These are phyloP conservation scores for Achatina immaculata DNA, from an alignment of 1,140 invertebrate genomes.

Conservation along the genomic window DNA sequence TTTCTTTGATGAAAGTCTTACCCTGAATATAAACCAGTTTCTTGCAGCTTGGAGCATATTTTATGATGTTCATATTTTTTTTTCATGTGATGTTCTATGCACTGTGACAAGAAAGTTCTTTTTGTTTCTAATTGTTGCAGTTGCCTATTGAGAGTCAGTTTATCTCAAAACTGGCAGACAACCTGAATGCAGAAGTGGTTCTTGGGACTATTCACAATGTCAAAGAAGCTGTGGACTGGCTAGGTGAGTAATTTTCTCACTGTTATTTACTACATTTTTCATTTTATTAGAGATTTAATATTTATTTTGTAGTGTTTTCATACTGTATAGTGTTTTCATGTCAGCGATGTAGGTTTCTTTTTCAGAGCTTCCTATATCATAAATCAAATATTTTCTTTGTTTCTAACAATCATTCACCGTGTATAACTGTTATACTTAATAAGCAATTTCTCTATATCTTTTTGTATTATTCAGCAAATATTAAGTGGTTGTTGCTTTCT, in stretches of 20 bases:
- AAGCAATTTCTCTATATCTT: not conserved
- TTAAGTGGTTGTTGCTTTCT: not conserved
- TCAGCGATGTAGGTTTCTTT: no score
- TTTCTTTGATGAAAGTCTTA: not conserved
- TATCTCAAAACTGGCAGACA: constrained; percentile 85
- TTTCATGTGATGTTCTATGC: no score
- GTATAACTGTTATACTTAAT: not conserved
- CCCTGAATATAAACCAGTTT: not conserved
- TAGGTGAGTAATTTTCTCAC: constrained; percentile 75
- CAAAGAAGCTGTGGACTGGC: constrained; percentile 93
- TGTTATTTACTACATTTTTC: not conserved
- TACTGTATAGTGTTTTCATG: no score
- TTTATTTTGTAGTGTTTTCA: no score
- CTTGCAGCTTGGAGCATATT: no score
- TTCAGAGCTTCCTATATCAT: no score
- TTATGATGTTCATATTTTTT: no score
- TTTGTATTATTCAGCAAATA: not conserved
- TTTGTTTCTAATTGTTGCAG: no score
- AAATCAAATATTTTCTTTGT: no score
- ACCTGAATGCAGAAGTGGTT: constrained; percentile 98
- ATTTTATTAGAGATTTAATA: not conserved
- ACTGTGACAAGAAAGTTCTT: no score
- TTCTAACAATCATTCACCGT: no score
- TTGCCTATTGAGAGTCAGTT: constrained; percentile 77
- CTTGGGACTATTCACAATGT: constrained; percentile 96